Evolutionary conservation across 2,113 vertebrate genomes (phyloP).

Genomic region (Dasypus novemcinctus): DNA sequence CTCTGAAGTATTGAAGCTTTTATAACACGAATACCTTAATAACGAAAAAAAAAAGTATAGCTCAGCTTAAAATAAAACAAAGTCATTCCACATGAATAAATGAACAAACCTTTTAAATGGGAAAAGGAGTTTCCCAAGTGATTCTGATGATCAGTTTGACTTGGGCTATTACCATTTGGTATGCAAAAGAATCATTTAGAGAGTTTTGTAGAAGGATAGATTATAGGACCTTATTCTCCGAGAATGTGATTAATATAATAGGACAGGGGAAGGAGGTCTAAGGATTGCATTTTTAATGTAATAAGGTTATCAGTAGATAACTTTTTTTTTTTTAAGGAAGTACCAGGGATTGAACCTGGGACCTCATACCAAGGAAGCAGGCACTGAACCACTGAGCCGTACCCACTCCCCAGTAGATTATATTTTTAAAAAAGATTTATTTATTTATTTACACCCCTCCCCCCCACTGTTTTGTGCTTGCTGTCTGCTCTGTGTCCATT

Average conservation of each 20-base stretch:
- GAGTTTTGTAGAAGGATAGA: conserved; percentile 2
- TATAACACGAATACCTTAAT: not conserved
- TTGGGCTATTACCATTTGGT: not conserved
- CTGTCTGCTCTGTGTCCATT: too few relatives aligned
- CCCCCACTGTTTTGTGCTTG: too few relatives aligned
- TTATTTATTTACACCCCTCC: too few relatives aligned
- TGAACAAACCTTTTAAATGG: not conserved
- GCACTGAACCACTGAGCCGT: too few relatives aligned
- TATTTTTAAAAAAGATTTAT: too few relatives aligned
- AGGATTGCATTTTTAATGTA: not conserved
- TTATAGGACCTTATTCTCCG: not conserved
- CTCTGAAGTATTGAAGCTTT: not conserved
- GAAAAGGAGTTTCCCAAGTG: not conserved
- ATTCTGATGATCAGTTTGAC: not conserved
- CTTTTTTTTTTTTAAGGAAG: too few relatives aligned
- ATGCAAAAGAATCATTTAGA: not conserved
- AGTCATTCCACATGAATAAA: not conserved
- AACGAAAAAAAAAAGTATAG: not conserved
- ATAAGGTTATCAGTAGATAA: not conserved
- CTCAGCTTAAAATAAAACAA: conserved; percentile 29
- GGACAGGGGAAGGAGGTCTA: not conserved
- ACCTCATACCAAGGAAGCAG: too few relatives aligned
- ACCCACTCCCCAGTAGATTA: too few relatives aligned
- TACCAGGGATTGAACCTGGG: too few relatives aligned
- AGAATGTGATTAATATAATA: not conserved